These are phyloP conservation scores for Coregonus suidteri DNA, from an alignment of 2,797 vertebrate genomes.

Conservation along the genomic window DNA sequence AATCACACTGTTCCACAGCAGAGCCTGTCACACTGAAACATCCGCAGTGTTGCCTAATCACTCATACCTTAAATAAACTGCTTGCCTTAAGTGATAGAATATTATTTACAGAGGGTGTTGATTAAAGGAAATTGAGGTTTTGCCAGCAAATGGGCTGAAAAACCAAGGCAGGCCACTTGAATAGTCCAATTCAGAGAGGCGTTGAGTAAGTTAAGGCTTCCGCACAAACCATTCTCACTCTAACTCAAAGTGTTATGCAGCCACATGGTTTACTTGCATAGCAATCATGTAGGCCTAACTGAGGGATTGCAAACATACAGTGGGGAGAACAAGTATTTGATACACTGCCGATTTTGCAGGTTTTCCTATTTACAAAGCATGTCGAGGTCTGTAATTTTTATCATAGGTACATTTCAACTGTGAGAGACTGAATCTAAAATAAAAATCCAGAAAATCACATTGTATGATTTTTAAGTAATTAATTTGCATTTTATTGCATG, in stretches of 20 bases:
- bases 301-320: not conserved
- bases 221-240: not conserved
- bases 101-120: conserved; percentile 15
- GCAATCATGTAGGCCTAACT: not conserved
- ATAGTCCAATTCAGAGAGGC: too few species aligned
- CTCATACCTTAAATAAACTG: conserved; percentile 17
- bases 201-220: not conserved
- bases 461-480: too few species aligned
- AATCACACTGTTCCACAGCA: conserved; percentile 24
- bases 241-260: not conserved
- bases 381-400: too few species aligned
- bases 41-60: conserved; percentile 16
- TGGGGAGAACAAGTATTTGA: too few species aligned
- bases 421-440: too few species aligned
- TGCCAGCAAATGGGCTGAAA: conserved; percentile 16
- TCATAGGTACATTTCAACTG: too few species aligned
- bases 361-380: too few species aligned
- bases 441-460: too few species aligned
- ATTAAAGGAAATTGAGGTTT: conserved; percentile 7
- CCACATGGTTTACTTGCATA: not conserved
- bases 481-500: too few species aligned
- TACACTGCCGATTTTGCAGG: too few species aligned
- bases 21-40: conserved; percentile 20
- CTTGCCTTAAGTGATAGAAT: conserved; percentile 21
- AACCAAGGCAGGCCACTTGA: too few species aligned